phyloP scores from a whole-genome alignment of 2,113 vertebrate species.

The Scortum barcoo region DNA sequence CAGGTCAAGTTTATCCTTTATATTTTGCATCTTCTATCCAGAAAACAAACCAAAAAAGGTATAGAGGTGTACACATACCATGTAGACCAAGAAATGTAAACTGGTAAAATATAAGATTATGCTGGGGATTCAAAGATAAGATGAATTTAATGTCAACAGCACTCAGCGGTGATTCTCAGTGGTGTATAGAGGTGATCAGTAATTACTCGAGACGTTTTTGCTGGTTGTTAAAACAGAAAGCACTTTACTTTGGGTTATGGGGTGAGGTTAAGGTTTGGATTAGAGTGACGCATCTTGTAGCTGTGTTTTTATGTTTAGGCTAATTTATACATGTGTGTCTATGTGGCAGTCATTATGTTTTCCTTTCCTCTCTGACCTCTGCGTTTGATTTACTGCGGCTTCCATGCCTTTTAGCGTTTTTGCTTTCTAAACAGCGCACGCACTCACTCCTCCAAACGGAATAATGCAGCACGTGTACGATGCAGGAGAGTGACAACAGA shows the following conservation, averaged over 20 bases:
- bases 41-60: background rate
- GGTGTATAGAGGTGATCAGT: conserved; percentile 32
- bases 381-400: conserved; percentile 48
- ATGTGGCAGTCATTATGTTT: conserved; percentile 36
- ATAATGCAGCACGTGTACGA: conserved; percentile 50
- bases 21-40: background rate
- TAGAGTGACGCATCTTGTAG: conserved; percentile 21
- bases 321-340: conserved; percentile 30
- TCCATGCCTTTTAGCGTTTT: conserved; percentile 35
- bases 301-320: conserved; percentile 42
- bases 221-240: conserved; percentile 47
- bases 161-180: conserved; percentile 23
- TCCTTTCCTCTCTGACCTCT: conserved; percentile 50
- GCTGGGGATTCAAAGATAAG: conserved; percentile 4
- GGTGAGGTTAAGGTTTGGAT: conserved; percentile 6
- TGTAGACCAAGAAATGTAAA: background rate
- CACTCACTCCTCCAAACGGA: conserved; percentile 39
- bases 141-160: conserved; percentile 29
- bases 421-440: conserved; percentile 39
- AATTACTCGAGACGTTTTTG: conserved; percentile 56
- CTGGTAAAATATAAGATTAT: conserved; percentile 7
- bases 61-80: background rate
- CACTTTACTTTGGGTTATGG: conserved; percentile 34
- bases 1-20: background rate
- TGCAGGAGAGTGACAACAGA: conserved; percentile 65